phyloP scores from a whole-genome alignment of 2,888 invertebrate species.

The Orchesellides sinensis region DNA sequence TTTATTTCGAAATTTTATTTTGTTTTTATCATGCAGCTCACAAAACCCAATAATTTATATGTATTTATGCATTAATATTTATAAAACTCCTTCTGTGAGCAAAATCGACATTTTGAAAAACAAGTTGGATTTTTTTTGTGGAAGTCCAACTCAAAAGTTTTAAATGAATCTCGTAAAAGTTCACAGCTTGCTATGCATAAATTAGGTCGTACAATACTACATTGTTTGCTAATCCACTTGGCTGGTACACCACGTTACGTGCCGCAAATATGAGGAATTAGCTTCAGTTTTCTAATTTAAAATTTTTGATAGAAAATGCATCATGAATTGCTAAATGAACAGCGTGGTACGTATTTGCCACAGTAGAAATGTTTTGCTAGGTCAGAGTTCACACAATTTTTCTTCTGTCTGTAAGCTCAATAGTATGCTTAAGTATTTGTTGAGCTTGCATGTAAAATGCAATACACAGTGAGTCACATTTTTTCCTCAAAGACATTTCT shows the following conservation, averaged over 20 bases:
- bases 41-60: neutral
- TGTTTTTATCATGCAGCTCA: neutral
- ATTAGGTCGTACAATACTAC: neutral
- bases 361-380: neutral
- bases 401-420: constrained; percentile 18
- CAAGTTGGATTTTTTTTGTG: too few species aligned
- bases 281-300: constrained; percentile 7
- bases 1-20: neutral
- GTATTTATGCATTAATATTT: neutral
- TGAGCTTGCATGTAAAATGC: neutral
- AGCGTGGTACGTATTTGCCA: neutral
- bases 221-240: neutral
- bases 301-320: neutral
- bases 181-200: too few species aligned
- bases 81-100: neutral
- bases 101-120: neutral
- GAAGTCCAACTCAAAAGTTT: neutral
- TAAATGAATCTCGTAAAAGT: neutral
- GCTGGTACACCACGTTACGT: neutral
- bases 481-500: neutral
- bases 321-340: neutral
- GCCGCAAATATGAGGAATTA: too few species aligned
- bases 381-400: constrained; percentile 55
- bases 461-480: neutral
- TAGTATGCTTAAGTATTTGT: too few species aligned